Evolutionary conservation across 1,140 invertebrate genomes (phyloP).

Genomic region (Rhyzopertha dominica): DNA sequence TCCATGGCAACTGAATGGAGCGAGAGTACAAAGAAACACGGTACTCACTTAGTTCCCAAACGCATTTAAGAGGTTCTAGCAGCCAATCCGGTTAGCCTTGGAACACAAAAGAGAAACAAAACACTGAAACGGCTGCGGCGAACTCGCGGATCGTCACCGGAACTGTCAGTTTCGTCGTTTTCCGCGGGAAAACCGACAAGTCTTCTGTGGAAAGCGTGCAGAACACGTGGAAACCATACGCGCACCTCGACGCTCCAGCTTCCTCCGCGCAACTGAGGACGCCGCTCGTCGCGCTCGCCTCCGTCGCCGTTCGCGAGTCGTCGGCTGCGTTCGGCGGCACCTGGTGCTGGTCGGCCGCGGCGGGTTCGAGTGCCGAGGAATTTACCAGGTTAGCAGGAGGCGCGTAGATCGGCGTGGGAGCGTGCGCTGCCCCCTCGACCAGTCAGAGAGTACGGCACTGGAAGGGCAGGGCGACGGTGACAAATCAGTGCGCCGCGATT

Average conservation of each 20-base stretch:
- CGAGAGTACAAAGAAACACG: slow-evolving; percentile 3
- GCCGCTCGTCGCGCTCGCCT: not conserved
- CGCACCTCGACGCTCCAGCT: no score
- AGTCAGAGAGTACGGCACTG: slow-evolving; percentile 29
- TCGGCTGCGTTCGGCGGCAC: slow-evolving; percentile 14
- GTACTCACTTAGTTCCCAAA: no score
- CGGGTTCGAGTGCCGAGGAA: slow-evolving; percentile 27
- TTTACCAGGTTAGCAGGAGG: slow-evolving; percentile 33
- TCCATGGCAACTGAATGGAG: slow-evolving; percentile 16
- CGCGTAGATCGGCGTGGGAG: slow-evolving; percentile 34
- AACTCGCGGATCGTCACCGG: slow-evolving; percentile 12
- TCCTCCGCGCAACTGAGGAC: no score
- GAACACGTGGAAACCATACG: no score
- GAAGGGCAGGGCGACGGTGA: slow-evolving; percentile 39
- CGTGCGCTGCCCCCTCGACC: slow-evolving; percentile 27
- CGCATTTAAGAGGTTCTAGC: no score
- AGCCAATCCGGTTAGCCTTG: slow-evolving; percentile 19
- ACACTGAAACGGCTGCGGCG: slow-evolving; percentile 15
- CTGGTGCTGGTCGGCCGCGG: slow-evolving; percentile 25
- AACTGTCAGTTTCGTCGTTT: not conserved
- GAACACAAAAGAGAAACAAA: slow-evolving; percentile 6
- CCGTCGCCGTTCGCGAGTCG: not conserved
- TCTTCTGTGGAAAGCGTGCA: no score
- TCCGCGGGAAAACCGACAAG: no score
- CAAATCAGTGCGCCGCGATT: slow-evolving; percentile 41